Evolutionary conservation across 2,888 invertebrate species (phyloP), one percentile per base, ranked within the genome.

Genomic region (Papilio elwesi): DNA sequence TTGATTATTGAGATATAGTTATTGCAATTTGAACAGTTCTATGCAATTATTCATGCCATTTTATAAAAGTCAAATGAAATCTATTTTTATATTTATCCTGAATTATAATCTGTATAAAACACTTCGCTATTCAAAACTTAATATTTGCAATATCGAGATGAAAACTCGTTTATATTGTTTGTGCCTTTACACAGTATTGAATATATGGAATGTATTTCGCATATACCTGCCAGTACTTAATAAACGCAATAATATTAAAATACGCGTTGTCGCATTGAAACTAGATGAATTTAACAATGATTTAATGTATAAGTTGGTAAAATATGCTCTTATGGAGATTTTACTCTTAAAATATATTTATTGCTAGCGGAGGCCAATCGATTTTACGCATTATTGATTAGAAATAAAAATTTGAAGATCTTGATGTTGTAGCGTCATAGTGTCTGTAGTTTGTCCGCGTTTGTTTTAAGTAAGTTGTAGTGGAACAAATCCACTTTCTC

Each of bases 41-140:
- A 72, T 68, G 48, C 62, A 68, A 72, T 49, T 76, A 77, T 76
- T 74, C 74, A 77, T 80, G 80, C 83, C 78, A 85, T 85, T 88
- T 80, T 89, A 87, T 87, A 85, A 85, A 90, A 85, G 89, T 90
- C 91, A 91, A 91, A 92, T 89, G 87, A 90, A 87, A 89, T 90
- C 87, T 92, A 93, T 93, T 93, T 93, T 93, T 92, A 87, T 91
- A 92, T 84, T 84, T 88, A 87, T 85, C 83, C 84, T 89, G 87
- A 82, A 87, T 82, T 85, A 83, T 83, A 78, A 75, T n/a, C n/a
- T 83, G 80, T 80, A 80, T 78, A 69, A 74, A 70, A 65, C 47
- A 76, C 77, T 78, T 76, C 62, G 75, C 74, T 72, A 71, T 75
- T 76, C 75, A 76, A 76, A 76, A 77, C 74, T 81, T 75, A 74